These are phyloP conservation scores for Leucophora obtusa DNA, from an alignment of 2,888 invertebrate genomes.

Conservation along the genomic window DNA sequence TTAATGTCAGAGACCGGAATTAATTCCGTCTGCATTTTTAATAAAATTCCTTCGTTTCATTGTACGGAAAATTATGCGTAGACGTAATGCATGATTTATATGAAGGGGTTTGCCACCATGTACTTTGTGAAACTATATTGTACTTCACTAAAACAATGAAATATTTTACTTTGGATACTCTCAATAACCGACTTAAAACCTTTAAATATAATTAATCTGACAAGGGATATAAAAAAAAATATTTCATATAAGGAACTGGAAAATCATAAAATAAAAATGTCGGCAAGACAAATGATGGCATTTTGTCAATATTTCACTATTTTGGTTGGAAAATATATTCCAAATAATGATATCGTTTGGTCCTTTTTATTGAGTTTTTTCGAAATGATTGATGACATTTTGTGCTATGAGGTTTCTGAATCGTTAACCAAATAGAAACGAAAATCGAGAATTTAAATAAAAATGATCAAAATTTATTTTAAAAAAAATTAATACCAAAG, in stretches of 20 bases:
- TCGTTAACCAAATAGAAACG: not conserved
- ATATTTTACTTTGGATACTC: conserved; percentile 28
- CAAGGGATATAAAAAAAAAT: conserved; percentile 33
- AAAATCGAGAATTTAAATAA: conserved; percentile 12
- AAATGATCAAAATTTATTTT: conserved; percentile 18
- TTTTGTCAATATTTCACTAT: conserved; percentile 40
- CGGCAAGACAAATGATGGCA: conserved; percentile 10
- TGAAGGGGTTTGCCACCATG: conserved; percentile 50
- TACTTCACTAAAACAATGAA: conserved; percentile 3
- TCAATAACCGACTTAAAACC: conserved; percentile 44
- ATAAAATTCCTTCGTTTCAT: conserved; percentile 29
- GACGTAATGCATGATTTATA: conserved; percentile 49
- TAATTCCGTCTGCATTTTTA: conserved; percentile 34
- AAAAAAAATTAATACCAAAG: conserved; percentile 24
- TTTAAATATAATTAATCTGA: conserved; percentile 49
- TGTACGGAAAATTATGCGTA: conserved; percentile 22
- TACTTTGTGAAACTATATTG: conserved; percentile 21
- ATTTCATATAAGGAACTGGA: conserved; percentile 23
- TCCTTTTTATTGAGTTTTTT: conserved; percentile 35
- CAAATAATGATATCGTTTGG: conserved; percentile 46
- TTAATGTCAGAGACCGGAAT: conserved; percentile 31
- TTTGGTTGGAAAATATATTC: conserved; percentile 57
- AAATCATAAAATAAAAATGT: conserved; percentile 41
- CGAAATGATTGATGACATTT: conserved; percentile 34
- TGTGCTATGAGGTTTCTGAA: not conserved